These are phyloP conservation scores for Irena cyanogastra DNA, from an alignment of 2,113 vertebrate genomes.

Conservation along the genomic window DNA sequence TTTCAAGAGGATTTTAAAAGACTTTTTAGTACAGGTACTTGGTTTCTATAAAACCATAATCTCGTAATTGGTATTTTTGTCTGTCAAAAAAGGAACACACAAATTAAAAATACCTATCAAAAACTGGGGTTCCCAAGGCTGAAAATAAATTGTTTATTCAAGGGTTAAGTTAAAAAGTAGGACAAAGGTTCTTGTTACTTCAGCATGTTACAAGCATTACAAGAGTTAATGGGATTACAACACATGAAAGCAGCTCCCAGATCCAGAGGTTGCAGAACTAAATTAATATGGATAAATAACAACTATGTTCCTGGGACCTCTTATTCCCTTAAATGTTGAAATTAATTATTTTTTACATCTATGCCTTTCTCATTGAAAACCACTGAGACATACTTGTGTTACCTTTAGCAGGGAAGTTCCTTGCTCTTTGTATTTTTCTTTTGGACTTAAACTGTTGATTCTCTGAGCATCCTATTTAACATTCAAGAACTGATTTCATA, in stretches of 20 bases:
- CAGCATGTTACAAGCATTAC: background rate
- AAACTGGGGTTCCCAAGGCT: background rate
- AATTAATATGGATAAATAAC: background rate
- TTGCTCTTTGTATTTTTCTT: rapidly evolving
- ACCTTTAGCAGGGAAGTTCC: background rate
- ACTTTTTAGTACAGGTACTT: background rate
- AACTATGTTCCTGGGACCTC: background rate
- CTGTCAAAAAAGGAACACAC: background rate
- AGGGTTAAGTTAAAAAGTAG: background rate
- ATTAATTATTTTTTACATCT: background rate
- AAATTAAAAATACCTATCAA: background rate
- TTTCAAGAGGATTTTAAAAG: background rate
- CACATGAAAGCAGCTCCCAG: background rate
- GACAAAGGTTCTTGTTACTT: background rate
- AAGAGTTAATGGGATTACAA: background rate
- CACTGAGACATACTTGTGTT: background rate
- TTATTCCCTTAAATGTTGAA: background rate
- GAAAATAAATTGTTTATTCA: background rate
- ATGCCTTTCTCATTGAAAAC: background rate
- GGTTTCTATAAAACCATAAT: background rate
- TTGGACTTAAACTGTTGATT: background rate
- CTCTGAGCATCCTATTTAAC: background rate
- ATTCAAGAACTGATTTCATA: background rate
- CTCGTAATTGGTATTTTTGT: background rate
- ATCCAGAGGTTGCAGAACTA: background rate